Base-by-base conservation (phyloP, 2,888 invertebrate species). In the Barypeithes pellucidus region DNA sequence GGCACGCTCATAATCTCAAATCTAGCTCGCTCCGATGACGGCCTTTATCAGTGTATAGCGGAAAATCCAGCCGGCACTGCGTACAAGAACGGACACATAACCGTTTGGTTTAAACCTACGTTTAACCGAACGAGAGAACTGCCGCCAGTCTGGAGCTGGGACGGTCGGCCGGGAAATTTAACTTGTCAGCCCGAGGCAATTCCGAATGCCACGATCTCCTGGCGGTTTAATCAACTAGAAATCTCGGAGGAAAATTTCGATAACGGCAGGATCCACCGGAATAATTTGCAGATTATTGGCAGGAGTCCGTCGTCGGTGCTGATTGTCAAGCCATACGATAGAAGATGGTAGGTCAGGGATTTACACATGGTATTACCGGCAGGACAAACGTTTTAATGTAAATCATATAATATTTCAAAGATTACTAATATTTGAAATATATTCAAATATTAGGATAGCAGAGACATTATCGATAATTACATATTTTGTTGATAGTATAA, bases 181-280 rank as follows among this genome's bases (percentile, higher is more conserved):
- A 94, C 94, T 73, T 97, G 97, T 83, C 88, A 94, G 54, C 95
- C 96, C n/a, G 94, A 95, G 79, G 88, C 89, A 22, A 91, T 97
- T 80, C 97, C 97, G 2, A 97, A 97, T 84, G 97, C 97, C 0
- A 96, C 96, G 7, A 95, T 97, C 79, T 91, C 91, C 82, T 97
- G 96, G 96, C 90, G 90, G 85, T 90, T 88, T 85, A 87, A 82
- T 36, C 78, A 77, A 18, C 75, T 80, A n/a, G 79, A 80, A 70
- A 80, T 83, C 16, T 70, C 67, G 16, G 76, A 76, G 20, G 75
- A 81, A 47, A 79, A 79, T 14, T 76, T 76, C 36, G 29, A 41
- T 12, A 71, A 67, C 22, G 66, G 66, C 24, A 22, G 54, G 50
- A 20, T 76, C 24, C 45, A 36, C 24, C 69, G 52, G 71, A 72